These are phyloP conservation scores for Meleagris gallopavo DNA, from an alignment of 2,113 vertebrate species.

Conservation along the genomic window DNA sequence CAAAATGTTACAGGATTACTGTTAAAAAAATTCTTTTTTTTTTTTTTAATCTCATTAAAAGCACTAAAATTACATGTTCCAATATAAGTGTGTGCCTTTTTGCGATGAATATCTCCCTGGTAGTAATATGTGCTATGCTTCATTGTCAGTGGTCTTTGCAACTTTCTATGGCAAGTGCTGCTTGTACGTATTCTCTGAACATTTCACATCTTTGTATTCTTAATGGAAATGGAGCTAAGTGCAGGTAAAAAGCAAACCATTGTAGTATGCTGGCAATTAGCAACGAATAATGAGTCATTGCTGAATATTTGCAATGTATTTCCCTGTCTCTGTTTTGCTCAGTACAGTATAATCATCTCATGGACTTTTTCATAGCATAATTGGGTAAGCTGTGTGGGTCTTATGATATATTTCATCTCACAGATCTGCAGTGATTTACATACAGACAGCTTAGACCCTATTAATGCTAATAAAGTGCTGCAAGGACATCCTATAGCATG, in stretches of 20 bases:
- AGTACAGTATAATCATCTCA: background rate
- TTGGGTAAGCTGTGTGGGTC: background rate
- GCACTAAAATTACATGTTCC: constrained; percentile 34
- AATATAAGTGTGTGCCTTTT: background rate
- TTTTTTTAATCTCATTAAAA: constrained; percentile 29
- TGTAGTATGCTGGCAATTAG: background rate
- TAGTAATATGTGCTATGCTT: fast-evolving
- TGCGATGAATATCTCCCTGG: background rate
- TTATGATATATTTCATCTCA: background rate
- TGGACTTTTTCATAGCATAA: background rate
- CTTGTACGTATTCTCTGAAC: background rate
- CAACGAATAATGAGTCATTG: background rate
- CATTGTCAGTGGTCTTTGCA: background rate
- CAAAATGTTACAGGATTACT: constrained; percentile 56
- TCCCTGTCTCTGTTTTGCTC: background rate
- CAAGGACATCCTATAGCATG: background rate
- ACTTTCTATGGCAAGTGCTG: background rate
- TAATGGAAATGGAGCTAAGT: background rate
- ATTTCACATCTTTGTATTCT: background rate
- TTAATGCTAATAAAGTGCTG: constrained; percentile 43
- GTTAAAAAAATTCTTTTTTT: background rate
- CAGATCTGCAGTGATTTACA: constrained; percentile 52
- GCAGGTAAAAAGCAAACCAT: background rate
- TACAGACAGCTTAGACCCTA: constrained; percentile 59
- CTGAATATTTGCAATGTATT: background rate